Conservation (phyloP, 2,888 invertebrate species). For the Luperina nickerlii region DNA sequence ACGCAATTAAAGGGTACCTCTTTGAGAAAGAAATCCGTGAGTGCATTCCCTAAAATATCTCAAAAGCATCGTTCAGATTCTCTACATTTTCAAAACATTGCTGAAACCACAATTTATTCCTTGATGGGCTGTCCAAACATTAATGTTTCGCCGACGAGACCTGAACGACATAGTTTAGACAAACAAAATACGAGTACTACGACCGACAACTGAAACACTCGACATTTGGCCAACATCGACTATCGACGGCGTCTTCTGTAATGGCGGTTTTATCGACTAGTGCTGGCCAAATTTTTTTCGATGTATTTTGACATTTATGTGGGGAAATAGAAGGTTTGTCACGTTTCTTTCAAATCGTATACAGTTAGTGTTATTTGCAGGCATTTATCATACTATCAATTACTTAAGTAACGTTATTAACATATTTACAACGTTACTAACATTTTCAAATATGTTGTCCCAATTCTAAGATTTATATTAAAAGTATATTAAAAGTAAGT, state of each 20-base stretch:
- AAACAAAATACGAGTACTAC: slow-evolving; percentile 24
- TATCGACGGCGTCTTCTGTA: slow-evolving; percentile 67
- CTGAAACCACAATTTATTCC: slow-evolving; percentile 14
- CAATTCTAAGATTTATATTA: background rate
- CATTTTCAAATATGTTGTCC: background rate
- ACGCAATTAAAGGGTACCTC: too few species aligned
- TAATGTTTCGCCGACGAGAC: background rate
- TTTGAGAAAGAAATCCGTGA: slow-evolving; percentile 1
- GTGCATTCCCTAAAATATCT: background rate
- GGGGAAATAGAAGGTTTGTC: background rate
- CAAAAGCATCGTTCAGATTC: background rate
- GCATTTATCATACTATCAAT: too few species aligned
- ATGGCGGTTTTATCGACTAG: slow-evolving; percentile 77
- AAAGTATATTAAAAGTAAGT: background rate
- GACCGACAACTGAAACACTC: slow-evolving; percentile 53
- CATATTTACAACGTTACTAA: background rate
- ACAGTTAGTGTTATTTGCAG: background rate
- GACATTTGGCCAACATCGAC: slow-evolving; percentile 57
- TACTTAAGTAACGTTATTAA: background rate
- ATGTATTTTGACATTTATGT: slow-evolving; percentile 22
- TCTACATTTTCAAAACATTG: background rate
- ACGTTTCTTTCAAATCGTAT: background rate
- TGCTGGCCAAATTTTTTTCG: slow-evolving; percentile 57
- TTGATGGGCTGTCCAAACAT: slow-evolving; percentile 3
- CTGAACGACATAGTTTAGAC: slow-evolving; percentile 31